Conservation (phyloP, 2,888 invertebrate species). For the Watsonalla cultraria region DNA sequence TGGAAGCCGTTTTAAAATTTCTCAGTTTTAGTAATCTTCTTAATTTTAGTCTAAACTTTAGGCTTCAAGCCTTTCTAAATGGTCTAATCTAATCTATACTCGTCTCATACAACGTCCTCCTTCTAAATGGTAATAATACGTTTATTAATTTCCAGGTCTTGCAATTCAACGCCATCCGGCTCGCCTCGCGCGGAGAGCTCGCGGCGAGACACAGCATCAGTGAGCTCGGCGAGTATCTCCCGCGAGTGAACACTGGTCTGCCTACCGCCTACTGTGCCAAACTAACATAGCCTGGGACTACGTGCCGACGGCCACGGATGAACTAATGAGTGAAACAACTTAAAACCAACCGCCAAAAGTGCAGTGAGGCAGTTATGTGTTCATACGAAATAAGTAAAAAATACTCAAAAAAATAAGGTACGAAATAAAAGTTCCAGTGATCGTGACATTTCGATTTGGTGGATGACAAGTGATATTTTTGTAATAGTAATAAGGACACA, state of each 20-base stretch:
- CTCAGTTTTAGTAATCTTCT: no score
- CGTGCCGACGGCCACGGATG: not conserved
- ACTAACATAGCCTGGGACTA: constrained; percentile 4
- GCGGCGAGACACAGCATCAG: constrained; percentile 32
- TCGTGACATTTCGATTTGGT: constrained; percentile 31
- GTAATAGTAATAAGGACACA: constrained; percentile 23
- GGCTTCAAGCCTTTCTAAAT: no score
- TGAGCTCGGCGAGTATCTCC: constrained; percentile 25
- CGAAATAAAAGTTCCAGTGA: constrained; percentile 59
- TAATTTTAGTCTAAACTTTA: no score
- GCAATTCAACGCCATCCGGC: constrained; percentile 38
- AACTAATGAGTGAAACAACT: constrained; percentile 9
- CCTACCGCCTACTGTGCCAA: constrained; percentile 12
- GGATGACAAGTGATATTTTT: constrained; percentile 71
- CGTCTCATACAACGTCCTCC: no score
- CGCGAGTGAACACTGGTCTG: constrained; percentile 27
- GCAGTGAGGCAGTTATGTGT: constrained; percentile 55
- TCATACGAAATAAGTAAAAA: constrained; percentile 46
- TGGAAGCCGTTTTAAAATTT: no score
- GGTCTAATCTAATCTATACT: no score
- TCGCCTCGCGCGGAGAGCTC: constrained; percentile 33
- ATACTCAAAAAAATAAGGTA: constrained; percentile 57
- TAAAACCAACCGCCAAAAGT: constrained; percentile 9
- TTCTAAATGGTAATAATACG: no score
- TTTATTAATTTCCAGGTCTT: constrained; percentile 39